Conservation (phyloP, 2,113 vertebrate genomes). For the Lophotis ruficrista region DNA sequence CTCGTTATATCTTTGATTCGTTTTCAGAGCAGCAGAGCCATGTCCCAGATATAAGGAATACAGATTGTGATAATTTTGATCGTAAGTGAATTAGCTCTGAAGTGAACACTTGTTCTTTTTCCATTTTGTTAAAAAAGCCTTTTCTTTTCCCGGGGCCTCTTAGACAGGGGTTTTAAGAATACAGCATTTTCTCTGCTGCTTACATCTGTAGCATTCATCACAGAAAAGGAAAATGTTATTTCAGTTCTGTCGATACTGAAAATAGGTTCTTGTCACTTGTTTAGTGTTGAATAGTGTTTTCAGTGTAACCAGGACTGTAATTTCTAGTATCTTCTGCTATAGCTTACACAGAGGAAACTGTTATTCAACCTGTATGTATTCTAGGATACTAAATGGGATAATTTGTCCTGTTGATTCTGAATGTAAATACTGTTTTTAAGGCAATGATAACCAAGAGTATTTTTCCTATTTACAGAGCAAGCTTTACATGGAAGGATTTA, state of each 20-base stretch:
- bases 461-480: conserved; percentile 88
- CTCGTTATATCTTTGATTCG: background rate
- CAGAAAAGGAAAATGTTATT: conserved; percentile 12
- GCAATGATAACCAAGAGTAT: conserved; percentile 54
- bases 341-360: background rate
- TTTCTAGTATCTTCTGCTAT: background rate
- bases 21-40: background rate
- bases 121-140: background rate
- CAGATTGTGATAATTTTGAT: background rate
- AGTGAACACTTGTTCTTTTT: background rate
- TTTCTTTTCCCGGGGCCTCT: background rate
- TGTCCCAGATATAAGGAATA: background rate
- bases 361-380: background rate
- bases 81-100: background rate
- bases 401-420: conserved; percentile 47
- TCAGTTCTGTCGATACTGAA: background rate
- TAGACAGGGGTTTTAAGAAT: background rate
- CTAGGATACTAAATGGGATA: background rate
- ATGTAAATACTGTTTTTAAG: conserved; percentile 55
- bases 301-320: background rate
- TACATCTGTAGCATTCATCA: background rate
- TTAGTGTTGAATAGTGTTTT: background rate
- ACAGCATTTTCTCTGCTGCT: background rate
- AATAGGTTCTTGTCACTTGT: background rate
- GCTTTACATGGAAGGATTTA: conserved; percentile 99